Evolutionary conservation across 2,797 vertebrate genomes (phyloP).

Genomic region (Sciurus vulgaris): DNA sequence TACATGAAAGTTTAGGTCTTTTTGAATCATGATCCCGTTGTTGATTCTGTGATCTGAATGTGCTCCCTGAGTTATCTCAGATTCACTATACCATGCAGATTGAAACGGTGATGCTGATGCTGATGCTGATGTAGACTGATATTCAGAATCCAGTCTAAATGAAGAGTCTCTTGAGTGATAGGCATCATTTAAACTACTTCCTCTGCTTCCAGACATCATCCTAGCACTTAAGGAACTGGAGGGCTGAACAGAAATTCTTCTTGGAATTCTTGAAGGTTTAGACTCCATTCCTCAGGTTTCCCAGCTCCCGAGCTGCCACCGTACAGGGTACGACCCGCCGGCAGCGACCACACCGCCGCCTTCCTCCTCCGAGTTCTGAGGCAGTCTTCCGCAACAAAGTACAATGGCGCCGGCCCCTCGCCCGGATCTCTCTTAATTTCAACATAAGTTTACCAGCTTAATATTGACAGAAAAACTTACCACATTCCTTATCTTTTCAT

Average conservation of each 20-base stretch:
- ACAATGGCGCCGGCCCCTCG: too few relatives aligned
- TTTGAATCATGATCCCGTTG: conserved; percentile 95
- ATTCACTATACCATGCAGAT: conserved; percentile 90
- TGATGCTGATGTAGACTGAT: conserved; percentile 86
- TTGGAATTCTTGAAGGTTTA: conserved; percentile 95
- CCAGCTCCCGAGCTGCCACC: too few relatives aligned
- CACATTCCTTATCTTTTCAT: neutral
- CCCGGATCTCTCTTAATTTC: too few relatives aligned
- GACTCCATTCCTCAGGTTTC: conserved; percentile 94
- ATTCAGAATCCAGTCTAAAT: conserved; percentile 92
- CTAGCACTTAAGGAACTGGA: conserved; percentile 89
- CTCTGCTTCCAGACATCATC: conserved; percentile 88
- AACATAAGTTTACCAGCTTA: too few relatives aligned
- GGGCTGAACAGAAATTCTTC: conserved; percentile 91
- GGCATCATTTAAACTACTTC: conserved; percentile 89
- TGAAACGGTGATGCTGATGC: conserved; percentile 87
- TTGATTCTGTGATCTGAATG: conserved; percentile 91
- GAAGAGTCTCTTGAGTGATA: conserved; percentile 91
- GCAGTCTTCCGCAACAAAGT: too few relatives aligned
- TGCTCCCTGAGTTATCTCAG: conserved; percentile 92
- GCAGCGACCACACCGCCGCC: too few relatives aligned
- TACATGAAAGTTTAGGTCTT: conserved; percentile 96
- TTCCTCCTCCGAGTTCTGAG: too few relatives aligned
- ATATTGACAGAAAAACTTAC: too few relatives aligned
- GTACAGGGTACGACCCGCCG: too few relatives aligned